Evolutionary conservation across 2,797 vertebrate species (phyloP).

Genomic region (Lutra lutra): DNA sequence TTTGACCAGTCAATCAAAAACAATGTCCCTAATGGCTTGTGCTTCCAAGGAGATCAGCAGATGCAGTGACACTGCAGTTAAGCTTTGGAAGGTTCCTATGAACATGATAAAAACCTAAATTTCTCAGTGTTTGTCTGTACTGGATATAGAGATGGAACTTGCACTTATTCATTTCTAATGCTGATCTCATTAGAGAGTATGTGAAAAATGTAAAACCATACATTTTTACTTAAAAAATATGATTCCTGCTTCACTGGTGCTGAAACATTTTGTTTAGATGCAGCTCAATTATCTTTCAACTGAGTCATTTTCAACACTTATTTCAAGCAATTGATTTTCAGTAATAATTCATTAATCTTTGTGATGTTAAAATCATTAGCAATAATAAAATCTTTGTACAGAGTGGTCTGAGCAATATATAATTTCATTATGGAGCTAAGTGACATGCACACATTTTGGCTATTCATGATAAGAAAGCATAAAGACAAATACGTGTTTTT

Average conservation of each 20-base stretch:
- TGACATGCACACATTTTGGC: not conserved
- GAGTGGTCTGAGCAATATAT: not conserved
- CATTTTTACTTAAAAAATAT: not conserved
- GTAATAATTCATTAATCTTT: constrained; percentile 43
- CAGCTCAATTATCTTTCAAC: constrained; percentile 2
- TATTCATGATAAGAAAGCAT: constrained; percentile 12
- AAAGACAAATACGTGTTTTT: not conserved
- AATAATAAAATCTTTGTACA: constrained; percentile 27
- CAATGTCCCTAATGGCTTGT: not conserved
- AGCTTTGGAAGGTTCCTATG: not conserved
- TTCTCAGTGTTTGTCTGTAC: not conserved
- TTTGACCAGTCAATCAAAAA: not conserved
- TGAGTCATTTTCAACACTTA: constrained; percentile 62
- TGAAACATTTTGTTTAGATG: constrained; percentile 29
- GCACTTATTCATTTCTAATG: not conserved
- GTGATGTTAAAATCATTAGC: constrained; percentile 48
- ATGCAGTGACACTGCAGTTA: not conserved
- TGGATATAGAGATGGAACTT: not conserved
- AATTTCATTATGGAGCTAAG: constrained; percentile 14
- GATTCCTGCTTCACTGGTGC: not conserved
- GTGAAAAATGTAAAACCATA: not conserved
- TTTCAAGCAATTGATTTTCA: constrained; percentile 50
- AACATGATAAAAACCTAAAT: not conserved
- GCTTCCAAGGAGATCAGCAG: not conserved
- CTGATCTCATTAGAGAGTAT: not conserved